Evolutionary conservation across 2,797 vertebrate species (phyloP).

Genomic region (Cercopithecus hamlyni): DNA sequence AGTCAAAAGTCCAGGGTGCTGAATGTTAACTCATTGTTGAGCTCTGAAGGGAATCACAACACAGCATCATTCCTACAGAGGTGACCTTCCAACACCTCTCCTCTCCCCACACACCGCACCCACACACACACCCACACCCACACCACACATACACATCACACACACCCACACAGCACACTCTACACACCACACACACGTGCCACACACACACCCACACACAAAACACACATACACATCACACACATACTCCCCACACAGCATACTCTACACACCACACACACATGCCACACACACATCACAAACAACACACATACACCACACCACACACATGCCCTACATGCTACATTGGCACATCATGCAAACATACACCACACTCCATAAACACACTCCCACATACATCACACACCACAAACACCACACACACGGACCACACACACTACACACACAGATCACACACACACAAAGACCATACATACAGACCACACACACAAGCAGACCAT

Average conservation of each 20-base stretch:
- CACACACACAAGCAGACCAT: neutral
- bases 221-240: neutral
- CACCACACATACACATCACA: neutral
- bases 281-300: neutral
- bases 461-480: neutral
- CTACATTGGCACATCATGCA: neutral
- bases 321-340: neutral
- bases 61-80: neutral
- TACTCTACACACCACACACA: neutral
- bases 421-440: neutral
- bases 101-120: neutral
- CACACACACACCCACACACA: neutral
- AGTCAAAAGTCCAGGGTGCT: neutral
- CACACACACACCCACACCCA: neutral
- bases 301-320: neutral
- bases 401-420: neutral
- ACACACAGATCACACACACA: neutral
- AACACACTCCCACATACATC: neutral
- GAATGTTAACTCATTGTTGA: neutral
- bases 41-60: neutral
- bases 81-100: neutral
- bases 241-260: fast-evolving
- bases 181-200: neutral
- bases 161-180: neutral
- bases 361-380: neutral